A percentile compares a stretch with the other conserved stretches of the same genome.
Conservation (phyloP, 2,888 invertebrate species). For the Apamea monoglypha region DNA sequence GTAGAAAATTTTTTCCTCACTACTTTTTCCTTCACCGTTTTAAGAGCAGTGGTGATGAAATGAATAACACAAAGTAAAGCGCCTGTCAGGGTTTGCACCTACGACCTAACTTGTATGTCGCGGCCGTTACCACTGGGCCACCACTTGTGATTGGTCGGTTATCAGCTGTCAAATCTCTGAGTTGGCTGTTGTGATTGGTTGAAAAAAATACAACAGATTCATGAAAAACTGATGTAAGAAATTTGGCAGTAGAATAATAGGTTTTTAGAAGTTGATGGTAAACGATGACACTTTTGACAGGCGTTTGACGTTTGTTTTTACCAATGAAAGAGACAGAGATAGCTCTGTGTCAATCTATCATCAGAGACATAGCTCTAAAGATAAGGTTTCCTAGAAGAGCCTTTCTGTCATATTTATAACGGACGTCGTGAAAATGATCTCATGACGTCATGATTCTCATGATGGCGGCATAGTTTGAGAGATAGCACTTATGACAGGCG, state of each 20-base stretch:
- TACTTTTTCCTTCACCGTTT: neutral
- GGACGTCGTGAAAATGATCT: no score
- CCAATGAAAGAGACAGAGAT: neutral
- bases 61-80: neutral
- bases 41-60: neutral
- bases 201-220: conserved; percentile 26
- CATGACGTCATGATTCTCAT: neutral
- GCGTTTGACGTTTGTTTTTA: neutral
- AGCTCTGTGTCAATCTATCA: neutral
- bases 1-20: neutral
- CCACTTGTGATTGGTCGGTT: neutral
- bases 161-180: neutral
- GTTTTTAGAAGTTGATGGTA: neutral
- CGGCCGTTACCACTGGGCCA: no score
- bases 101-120: neutral
- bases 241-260: neutral
- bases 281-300: neutral
- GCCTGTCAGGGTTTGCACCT: neutral
- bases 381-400: no score
- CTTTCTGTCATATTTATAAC: neutral
- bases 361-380: neutral
- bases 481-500: neutral
- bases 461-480: no score
- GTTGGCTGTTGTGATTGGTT: neutral
- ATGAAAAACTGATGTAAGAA: neutral